These are phyloP conservation scores for Mesocentrotus franciscanus DNA, from an alignment of 53 echinoderm and acorn worm species.

Conservation along the genomic window DNA sequence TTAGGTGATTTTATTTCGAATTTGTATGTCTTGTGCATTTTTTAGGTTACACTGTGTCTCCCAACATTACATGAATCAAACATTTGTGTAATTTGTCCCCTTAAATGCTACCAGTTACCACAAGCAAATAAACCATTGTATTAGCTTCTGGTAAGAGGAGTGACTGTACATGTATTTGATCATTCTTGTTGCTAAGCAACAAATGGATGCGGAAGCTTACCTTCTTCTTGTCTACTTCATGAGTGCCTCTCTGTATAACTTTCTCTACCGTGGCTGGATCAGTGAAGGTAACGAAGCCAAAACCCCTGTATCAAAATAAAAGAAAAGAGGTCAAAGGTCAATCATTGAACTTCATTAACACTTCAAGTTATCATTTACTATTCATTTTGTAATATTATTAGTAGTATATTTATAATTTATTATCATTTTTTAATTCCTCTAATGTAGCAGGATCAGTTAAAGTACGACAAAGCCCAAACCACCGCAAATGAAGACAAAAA, in stretches of 20 bases:
- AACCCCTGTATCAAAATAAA: constrained; percentile 85
- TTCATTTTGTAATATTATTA: no score
- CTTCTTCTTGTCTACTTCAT: constrained; percentile 98
- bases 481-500: no score
- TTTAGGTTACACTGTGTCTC: background rate
- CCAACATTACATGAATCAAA: no score
- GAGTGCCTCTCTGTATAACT: constrained; percentile 93
- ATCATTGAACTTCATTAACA: background rate
- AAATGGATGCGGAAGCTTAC: constrained; percentile 64
- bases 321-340: constrained; percentile 52
- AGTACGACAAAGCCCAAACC: no score
- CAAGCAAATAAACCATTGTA: background rate
- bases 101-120: no score
- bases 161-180: background rate
- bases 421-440: no score
- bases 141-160: no score
- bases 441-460: no score
- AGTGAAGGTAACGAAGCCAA: constrained; percentile 95
- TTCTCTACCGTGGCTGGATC: constrained; percentile 95
- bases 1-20: no score
- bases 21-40: no score
- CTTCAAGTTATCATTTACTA: no score
- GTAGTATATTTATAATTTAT: no score
- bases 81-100: background rate
- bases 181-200: background rate